Evolutionary conservation across 2,113 vertebrate genomes (phyloP).

Genomic region (Saimiri boliviensis): DNA sequence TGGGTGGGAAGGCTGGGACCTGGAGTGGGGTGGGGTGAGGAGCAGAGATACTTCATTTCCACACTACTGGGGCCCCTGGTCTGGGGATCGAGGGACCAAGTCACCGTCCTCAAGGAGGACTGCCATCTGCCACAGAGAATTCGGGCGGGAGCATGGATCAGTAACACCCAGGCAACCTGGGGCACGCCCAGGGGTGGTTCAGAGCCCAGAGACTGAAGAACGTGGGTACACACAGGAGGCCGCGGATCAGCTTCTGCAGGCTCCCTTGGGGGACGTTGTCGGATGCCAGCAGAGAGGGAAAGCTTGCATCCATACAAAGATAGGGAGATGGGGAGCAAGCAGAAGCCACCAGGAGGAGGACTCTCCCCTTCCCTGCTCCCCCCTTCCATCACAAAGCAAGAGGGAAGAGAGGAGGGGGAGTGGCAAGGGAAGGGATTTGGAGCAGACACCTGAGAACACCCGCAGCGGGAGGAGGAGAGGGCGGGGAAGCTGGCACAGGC

Average conservation of each 20-base stretch:
- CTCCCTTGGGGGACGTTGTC: not conserved
- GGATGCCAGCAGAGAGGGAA: not conserved
- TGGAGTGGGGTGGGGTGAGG: not conserved
- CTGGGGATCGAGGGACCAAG: not conserved
- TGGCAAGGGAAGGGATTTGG: constrained; percentile 19
- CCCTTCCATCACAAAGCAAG: not conserved
- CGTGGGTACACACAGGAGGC: fast-evolving
- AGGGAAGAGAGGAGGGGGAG: not conserved
- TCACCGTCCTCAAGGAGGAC: not conserved
- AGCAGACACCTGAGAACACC: constrained; percentile 70
- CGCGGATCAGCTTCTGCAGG: not conserved
- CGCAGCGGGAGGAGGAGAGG: not conserved
- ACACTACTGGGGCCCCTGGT: not conserved
- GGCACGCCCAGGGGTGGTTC: not conserved
- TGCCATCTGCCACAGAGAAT: not conserved
- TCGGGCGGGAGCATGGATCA: not conserved
- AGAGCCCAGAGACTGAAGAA: not conserved
- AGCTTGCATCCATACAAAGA: not conserved
- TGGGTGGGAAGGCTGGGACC: not conserved
- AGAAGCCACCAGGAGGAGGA: not conserved
- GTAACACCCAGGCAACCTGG: not conserved
- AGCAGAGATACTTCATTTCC: too few relatives aligned
- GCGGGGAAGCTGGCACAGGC: constrained; percentile 33
- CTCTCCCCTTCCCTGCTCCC: not conserved
- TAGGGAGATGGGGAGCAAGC: not conserved